Conservation (phyloP, 2,888 invertebrate species). For the Spisula solida region DNA sequence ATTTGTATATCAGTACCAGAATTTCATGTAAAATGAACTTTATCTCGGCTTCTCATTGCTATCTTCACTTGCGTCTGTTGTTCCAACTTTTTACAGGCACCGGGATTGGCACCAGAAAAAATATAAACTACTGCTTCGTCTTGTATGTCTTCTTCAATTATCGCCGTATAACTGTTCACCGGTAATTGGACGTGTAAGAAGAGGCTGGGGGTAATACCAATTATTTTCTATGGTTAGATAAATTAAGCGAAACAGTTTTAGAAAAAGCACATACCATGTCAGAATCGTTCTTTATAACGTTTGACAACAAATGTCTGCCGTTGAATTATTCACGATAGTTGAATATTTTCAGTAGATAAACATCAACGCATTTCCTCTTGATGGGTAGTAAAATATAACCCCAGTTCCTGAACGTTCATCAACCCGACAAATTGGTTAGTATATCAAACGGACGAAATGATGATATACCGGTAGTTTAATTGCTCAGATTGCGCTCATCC, state of each 20-base stretch:
- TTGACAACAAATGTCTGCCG: constrained; percentile 9
- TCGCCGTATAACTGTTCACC: constrained; percentile 1
- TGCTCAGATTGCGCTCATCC: too few relatives aligned
- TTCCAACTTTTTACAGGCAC: neutral
- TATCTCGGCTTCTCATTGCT: neutral
- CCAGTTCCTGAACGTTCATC: too few relatives aligned
- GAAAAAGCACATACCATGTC: constrained; percentile 27
- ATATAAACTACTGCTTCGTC: neutral
- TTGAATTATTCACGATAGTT: constrained; percentile 17
- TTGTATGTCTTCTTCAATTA: constrained; percentile 17
- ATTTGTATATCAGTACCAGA: neutral
- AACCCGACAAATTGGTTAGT: too few relatives aligned
- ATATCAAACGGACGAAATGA: too few relatives aligned
- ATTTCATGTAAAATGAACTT: constrained; percentile 4
- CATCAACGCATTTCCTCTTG: neutral
- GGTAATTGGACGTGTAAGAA: constrained; percentile 26
- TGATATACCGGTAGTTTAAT: too few relatives aligned
- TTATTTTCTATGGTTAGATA: constrained; percentile 17
- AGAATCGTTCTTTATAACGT: neutral
- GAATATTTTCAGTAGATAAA: neutral
- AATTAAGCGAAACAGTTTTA: constrained; percentile 9
- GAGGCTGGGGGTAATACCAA: neutral
- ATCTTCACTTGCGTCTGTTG: constrained; percentile 17
- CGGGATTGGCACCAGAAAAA: constrained; percentile 22
- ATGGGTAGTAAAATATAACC: neutral